Percentiles rank a stretch among this genome's conserved stretches.
These are phyloP conservation scores for Ochropacha duplaris DNA, from an alignment of 2,888 invertebrate genomes.

Conservation along the genomic window DNA sequence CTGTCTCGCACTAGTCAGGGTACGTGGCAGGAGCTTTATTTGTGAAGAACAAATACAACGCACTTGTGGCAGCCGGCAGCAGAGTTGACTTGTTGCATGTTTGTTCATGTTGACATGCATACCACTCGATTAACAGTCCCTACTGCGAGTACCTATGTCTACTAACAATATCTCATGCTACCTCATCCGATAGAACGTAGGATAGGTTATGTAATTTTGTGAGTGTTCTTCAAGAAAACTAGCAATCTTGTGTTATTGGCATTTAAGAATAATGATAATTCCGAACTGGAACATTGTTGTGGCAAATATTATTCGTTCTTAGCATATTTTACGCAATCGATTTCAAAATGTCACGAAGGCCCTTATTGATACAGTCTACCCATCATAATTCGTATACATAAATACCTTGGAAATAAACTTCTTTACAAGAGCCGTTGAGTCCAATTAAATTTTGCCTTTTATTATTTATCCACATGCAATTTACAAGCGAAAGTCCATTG, in stretches of 20 bases:
- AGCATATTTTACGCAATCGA: background rate
- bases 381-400: too few relatives aligned
- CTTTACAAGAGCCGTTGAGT: background rate
- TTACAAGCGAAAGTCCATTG: conserved; percentile 50
- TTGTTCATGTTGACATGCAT: conserved; percentile 73
- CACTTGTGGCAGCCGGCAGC: conserved; percentile 64
- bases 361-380: background rate
- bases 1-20: conserved; percentile 49
- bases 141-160: conserved; percentile 21
- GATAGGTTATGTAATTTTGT: background rate
- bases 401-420: too few relatives aligned
- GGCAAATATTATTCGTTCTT: background rate
- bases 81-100: conserved; percentile 52
- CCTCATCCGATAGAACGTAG: conserved; percentile 8
- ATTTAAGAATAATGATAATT: background rate
- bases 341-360: background rate
- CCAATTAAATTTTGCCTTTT: conserved; percentile 2
- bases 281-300: background rate
- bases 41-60: conserved; percentile 68
- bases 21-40: conserved; percentile 66
- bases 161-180: conserved; percentile 13
- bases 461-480: conserved; percentile 17
- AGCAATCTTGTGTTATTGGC: background rate
- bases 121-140: conserved; percentile 58
- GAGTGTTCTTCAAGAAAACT: background rate